Base-by-base conservation (phyloP, 2,113 vertebrate species). In the Triplophysa siluroides region DNA sequence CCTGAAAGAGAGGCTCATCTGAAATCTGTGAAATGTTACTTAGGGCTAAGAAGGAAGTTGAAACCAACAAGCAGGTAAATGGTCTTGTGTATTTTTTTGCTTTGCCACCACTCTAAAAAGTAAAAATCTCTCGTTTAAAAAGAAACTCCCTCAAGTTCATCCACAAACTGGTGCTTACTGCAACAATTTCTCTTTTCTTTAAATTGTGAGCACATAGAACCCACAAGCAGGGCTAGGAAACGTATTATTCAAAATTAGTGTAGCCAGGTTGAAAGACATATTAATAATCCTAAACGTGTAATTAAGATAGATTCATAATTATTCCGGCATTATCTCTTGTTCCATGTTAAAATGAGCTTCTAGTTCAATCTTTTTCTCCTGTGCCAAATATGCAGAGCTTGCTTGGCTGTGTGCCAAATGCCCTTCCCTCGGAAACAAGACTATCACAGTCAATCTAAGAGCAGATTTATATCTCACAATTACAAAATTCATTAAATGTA, bases 21-120 rank as follows among this genome's bases (percentile, higher is more conserved):
- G 71, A 90, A 79, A 84, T 92, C 92, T 43, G 68, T 95, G 83
- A 99, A 95, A 85, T 92, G 96, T 88, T 99, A 97, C 90, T 88
- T 96, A 58, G 98, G 98, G 80, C 91, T 98, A 79, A 96, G 92
- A 88, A 98, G 91, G 87, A 97, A 95, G 89, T 87, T 96, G 87
- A 99, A 97, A 85, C 94, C 96, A 76, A 95, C 96, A 72, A 95
- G 92, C 82, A 95, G 92, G 95, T 96, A 94, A 91, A 85, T 87
- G 86, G 84, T 38, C 6, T 38, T 8, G 33, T 38, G 33, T 8
- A 38, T 38, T 38, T 38, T 38, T 60, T 45, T 63, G 50, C 4
- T 70, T 14, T 16, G 13, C 63, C 38, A 14, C 8, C 18, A 23
- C 58, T 33, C 21, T 33, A n/a, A 41, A 45, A 13, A 10, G 6